Conservation (phyloP, 2,888 invertebrate species). For the Ecdyonurus torrentis region DNA sequence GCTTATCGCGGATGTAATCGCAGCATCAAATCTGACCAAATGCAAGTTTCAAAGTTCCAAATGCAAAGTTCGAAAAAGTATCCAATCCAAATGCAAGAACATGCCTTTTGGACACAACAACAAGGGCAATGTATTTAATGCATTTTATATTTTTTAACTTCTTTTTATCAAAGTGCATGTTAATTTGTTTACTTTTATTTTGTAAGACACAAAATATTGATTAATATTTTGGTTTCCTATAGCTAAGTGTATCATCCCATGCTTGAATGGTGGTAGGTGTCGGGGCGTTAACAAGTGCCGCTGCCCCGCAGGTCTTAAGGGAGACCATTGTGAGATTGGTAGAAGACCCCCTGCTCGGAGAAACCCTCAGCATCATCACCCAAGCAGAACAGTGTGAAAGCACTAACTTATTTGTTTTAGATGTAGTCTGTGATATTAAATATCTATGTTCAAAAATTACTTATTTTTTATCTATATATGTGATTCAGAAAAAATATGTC, state of each 20-base stretch:
- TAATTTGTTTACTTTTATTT: conserved; percentile 1
- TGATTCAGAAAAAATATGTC: too few relatives aligned
- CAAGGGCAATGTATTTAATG: too few relatives aligned
- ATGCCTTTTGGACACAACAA: too few relatives aligned
- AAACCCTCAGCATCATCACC: neutral
- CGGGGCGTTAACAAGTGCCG: conserved; percentile 79
- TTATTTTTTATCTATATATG: too few relatives aligned
- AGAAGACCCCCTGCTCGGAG: conserved; percentile 12
- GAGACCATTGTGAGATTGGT: conserved; percentile 75
- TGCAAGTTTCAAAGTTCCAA: too few relatives aligned
- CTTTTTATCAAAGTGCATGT: too few relatives aligned
- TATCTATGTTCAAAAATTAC: too few relatives aligned
- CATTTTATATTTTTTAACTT: too few relatives aligned
- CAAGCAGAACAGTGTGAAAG: neutral
- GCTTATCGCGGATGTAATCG: too few relatives aligned
- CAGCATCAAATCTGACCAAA: too few relatives aligned
- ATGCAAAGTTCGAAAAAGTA: too few relatives aligned
- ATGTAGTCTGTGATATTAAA: conserved; percentile 3
- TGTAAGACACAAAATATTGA: conserved; percentile 1
- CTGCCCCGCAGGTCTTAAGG: conserved; percentile 67
- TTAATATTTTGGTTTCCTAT: conserved; percentile 16
- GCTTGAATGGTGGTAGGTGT: conserved; percentile 79
- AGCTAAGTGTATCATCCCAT: conserved; percentile 83
- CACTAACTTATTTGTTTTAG: neutral
- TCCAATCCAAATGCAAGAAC: too few relatives aligned